phyloP scores from a whole-genome alignment of 1,140 invertebrate species.

The Parasteatoda tepidariorum region DNA sequence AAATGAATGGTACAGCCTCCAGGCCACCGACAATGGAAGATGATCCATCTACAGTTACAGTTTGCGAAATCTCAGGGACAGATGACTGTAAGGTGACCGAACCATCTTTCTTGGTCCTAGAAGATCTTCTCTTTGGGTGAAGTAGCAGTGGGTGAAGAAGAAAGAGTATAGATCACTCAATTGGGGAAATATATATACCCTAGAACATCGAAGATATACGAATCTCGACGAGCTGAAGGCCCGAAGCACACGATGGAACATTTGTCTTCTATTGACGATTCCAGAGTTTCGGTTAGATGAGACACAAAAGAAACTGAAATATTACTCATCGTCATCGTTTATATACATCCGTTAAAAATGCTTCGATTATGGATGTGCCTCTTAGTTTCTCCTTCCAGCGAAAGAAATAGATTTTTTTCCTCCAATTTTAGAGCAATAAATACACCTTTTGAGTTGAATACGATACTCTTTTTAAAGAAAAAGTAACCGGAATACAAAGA shows the following conservation, averaged over 20 bases:
- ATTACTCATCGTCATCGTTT: constrained; percentile 38
- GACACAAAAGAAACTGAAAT: constrained; percentile 11
- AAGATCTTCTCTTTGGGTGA: constrained; percentile 5
- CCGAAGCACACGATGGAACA: constrained; percentile 13
- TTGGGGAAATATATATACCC: constrained; percentile 30
- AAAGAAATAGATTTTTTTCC: neutral
- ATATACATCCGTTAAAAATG: constrained; percentile 8
- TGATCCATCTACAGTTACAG: constrained; percentile 43
- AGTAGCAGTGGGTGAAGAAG: neutral
- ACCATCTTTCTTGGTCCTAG: constrained; percentile 18
- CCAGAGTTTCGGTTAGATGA: constrained; percentile 8
- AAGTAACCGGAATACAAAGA: too few relatives aligned
- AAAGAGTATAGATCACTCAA: constrained; percentile 1
- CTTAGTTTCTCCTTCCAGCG: neutral
- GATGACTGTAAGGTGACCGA: constrained; percentile 50
- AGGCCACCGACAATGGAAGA: constrained; percentile 24
- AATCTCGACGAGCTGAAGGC: constrained; percentile 24
- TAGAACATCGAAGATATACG: constrained; percentile 32
- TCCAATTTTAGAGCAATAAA: neutral
- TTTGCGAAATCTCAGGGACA: constrained; percentile 50
- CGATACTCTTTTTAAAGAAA: neutral
- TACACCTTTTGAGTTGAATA: neutral
- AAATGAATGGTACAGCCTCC: constrained; percentile 48
- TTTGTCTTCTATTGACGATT: constrained; percentile 53
- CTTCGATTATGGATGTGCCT: constrained; percentile 34